Conservation (phyloP, 2,888 invertebrate genomes). For the Paralinhomoeus sp. region DNA sequence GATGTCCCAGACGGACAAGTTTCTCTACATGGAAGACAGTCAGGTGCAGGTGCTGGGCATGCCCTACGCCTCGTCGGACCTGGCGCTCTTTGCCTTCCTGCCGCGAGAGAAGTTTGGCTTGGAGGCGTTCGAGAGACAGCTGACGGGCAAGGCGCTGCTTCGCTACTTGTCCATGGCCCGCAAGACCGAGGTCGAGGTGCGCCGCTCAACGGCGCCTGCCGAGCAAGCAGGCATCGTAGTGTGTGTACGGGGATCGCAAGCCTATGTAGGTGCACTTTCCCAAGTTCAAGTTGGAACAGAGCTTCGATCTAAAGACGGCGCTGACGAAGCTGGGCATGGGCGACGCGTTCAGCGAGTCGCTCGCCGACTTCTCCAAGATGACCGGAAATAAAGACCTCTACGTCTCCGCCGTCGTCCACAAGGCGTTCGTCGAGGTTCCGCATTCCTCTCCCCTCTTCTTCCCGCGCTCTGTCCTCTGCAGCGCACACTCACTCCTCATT, state of each 20-base stretch:
- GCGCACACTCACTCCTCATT: no score
- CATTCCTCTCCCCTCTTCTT: no score
- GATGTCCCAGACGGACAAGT: background rate
- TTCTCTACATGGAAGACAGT: background rate
- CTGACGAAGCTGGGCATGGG: slow-evolving; percentile 2
- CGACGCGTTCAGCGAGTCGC: background rate
- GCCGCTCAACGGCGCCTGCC: no score
- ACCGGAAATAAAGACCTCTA: background rate
- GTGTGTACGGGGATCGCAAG: no score
- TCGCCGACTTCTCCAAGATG: slow-evolving; percentile 3
- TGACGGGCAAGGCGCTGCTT: background rate
- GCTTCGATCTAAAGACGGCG: background rate
- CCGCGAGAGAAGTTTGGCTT: slow-evolving; percentile 4
- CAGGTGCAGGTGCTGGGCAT: slow-evolving; percentile 4
- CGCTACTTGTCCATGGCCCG: background rate
- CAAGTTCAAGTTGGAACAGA: slow-evolving; percentile 1
- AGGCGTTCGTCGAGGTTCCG: slow-evolving; percentile 3
- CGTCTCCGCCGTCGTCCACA: slow-evolving; percentile 5
- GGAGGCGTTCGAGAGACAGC: background rate
- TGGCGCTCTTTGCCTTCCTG: slow-evolving; percentile 3
- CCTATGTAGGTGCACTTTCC: slow-evolving; percentile 2
- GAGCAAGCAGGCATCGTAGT: no score
- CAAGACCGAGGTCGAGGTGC: no score
- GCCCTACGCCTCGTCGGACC: background rate
- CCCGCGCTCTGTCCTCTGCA: no score